phyloP scores from a whole-genome alignment of 2,888 invertebrate species.

The Mechanitis messenoides region DNA sequence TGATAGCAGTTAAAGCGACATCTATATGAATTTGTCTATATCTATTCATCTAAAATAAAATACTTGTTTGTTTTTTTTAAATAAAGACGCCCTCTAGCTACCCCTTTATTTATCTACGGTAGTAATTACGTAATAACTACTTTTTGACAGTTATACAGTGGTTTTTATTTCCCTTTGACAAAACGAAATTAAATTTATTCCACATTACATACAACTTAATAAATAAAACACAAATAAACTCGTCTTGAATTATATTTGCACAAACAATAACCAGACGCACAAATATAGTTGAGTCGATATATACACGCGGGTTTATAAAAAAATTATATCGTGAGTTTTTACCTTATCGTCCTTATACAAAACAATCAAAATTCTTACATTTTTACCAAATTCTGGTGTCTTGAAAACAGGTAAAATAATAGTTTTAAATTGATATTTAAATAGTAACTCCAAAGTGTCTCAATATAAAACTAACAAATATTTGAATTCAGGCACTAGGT shows the following conservation, averaged over 20 bases:
- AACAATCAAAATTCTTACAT: not conserved
- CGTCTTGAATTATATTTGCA: constrained; percentile 56
- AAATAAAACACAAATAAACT: constrained; percentile 5
- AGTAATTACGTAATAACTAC: too few species aligned
- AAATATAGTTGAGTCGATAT: constrained; percentile 36
- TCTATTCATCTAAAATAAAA: too few species aligned
- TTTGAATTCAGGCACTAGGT: too few species aligned
- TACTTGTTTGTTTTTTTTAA: too few species aligned
- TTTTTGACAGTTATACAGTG: too few species aligned
- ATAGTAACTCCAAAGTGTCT: not conserved
- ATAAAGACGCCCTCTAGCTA: too few species aligned
- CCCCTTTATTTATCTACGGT: too few species aligned
- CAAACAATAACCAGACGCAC: constrained; percentile 61
- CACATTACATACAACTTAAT: not conserved
- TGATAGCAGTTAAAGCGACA: not conserved
- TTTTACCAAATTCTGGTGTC: not conserved
- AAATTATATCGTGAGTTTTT: constrained; percentile 42
- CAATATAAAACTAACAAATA: not conserved
- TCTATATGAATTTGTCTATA: too few species aligned
- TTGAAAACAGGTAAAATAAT: not conserved
- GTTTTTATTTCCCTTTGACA: too few species aligned
- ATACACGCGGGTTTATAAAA: constrained; percentile 50
- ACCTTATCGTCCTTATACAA: constrained; percentile 24
- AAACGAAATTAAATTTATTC: too few species aligned
- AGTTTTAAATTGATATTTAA: not conserved